Conservation (phyloP, 2,113 vertebrate genomes). For the Hemichromis elongatus region DNA sequence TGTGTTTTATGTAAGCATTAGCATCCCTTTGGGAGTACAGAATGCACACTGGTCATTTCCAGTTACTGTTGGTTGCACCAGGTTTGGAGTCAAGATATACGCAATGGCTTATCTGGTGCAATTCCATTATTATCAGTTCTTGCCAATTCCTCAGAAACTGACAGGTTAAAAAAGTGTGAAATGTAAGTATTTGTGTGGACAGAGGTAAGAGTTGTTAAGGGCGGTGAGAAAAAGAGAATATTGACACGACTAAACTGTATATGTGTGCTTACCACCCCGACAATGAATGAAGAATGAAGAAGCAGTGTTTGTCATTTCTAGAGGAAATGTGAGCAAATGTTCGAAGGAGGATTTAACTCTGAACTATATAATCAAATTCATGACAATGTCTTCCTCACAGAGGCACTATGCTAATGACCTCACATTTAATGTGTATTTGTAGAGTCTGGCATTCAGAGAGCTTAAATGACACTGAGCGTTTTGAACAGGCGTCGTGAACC, state of each 20-base stretch:
- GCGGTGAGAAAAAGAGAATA: not conserved
- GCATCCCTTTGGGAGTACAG: not conserved
- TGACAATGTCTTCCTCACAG: not conserved
- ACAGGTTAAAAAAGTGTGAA: slow-evolving; percentile 1
- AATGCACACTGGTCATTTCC: not conserved
- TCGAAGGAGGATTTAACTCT: slow-evolving; percentile 27
- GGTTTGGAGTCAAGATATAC: not conserved
- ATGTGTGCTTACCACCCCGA: not conserved
- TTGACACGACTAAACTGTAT: not conserved
- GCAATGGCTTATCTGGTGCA: not conserved
- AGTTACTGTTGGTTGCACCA: not conserved
- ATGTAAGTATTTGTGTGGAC: not conserved
- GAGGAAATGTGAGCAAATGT: not conserved
- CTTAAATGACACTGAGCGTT: not conserved
- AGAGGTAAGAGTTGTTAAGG: not conserved
- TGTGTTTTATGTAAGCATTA: slow-evolving; percentile 26
- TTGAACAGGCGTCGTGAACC: not conserved
- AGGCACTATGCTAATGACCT: not conserved
- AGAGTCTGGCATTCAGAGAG: not conserved
- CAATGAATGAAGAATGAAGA: not conserved
- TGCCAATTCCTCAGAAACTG: not conserved
- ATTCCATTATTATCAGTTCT: not conserved
- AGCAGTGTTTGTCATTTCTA: not conserved
- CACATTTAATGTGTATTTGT: not conserved
- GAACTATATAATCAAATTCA: not conserved